Evolutionary conservation across 2,888 invertebrate species (phyloP).

Genomic region (Pyrgus malvae): DNA sequence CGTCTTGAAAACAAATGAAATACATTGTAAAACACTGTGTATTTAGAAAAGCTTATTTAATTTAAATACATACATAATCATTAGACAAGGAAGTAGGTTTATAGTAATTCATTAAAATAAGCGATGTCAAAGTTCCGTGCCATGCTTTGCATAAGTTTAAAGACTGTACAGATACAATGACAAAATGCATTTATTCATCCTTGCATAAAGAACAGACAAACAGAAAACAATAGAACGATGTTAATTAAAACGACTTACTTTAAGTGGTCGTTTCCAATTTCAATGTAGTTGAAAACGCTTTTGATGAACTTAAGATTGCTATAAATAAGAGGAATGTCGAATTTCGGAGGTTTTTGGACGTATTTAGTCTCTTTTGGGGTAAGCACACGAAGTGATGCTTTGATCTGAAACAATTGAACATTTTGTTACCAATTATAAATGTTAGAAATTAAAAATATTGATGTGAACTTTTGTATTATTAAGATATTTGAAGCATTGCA

Average conservation of each 20-base stretch:
- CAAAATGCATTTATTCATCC: constrained; percentile 14
- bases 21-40: no score
- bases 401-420: constrained; percentile 66
- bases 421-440: background rate
- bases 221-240: constrained; percentile 15
- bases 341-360: constrained; percentile 62
- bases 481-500: no score
- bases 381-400: constrained; percentile 66
- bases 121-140: constrained; percentile 22
- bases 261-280: constrained; percentile 59
- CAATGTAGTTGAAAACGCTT: constrained; percentile 56
- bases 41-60: no score
- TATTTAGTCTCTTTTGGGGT: constrained; percentile 69
- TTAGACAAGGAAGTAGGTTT: background rate
- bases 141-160: constrained; percentile 12
- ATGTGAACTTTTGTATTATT: background rate
- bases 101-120: background rate
- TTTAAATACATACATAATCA: background rate
- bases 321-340: constrained; percentile 71
- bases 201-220: constrained; percentile 11
- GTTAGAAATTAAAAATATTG: background rate
- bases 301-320: constrained; percentile 67
- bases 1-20: no score
- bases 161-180: constrained; percentile 3
- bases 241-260: constrained; percentile 55